Conservation (phyloP, 2,797 vertebrate species). For the Myripristis murdjan region DNA sequence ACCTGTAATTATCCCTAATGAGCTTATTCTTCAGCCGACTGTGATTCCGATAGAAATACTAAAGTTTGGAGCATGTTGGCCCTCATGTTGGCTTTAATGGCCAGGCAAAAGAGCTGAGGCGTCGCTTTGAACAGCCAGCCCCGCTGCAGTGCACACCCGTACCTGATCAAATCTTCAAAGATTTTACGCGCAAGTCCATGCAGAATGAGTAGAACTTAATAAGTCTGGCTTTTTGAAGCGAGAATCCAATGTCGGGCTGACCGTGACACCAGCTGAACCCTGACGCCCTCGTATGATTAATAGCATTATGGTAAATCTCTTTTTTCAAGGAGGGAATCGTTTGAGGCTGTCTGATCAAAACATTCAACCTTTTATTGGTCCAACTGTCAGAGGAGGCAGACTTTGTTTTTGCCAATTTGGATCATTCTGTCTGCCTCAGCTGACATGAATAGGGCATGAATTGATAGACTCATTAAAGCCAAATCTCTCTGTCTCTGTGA, state of each 20-base stretch:
- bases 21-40: slow-evolving; percentile 74
- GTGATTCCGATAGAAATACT: slow-evolving; percentile 78
- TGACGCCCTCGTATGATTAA: slow-evolving; percentile 83
- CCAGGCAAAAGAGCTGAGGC: slow-evolving; percentile 73
- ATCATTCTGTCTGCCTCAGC: slow-evolving; percentile 35
- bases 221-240: slow-evolving; percentile 84
- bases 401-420: slow-evolving; percentile 51
- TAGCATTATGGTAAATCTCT: slow-evolving; percentile 70
- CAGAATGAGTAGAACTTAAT: slow-evolving; percentile 83
- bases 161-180: slow-evolving; percentile 87
- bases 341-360: slow-evolving; percentile 84
- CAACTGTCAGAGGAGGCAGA: slow-evolving; percentile 67
- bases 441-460: slow-evolving; percentile 50
- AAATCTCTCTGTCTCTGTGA: slow-evolving; percentile 39
- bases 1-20: slow-evolving; percentile 83
- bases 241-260: slow-evolving; percentile 46
- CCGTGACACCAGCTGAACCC: slow-evolving; percentile 80
- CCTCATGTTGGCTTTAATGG: slow-evolving; percentile 78
- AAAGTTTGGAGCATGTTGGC: slow-evolving; percentile 71
- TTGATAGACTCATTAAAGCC: slow-evolving; percentile 68
- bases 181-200: slow-evolving; percentile 67
- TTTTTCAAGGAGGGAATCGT: slow-evolving; percentile 63
- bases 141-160: slow-evolving; percentile 72
- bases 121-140: slow-evolving; percentile 82
- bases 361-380: slow-evolving; percentile 73